phyloP scores from a whole-genome alignment of 2,113 vertebrate genomes.

The Etia nguti region DNA sequence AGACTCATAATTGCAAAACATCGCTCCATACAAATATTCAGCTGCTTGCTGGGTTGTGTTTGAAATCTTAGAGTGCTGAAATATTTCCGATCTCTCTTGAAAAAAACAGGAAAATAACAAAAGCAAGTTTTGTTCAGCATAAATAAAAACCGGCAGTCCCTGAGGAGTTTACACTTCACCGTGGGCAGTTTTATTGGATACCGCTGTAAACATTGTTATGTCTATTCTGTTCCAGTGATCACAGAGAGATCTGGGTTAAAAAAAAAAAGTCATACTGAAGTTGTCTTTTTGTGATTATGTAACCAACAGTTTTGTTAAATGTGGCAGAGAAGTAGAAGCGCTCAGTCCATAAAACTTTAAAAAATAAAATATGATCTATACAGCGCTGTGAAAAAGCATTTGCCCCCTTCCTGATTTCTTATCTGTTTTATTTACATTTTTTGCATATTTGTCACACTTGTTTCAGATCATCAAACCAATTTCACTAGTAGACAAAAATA shows the following conservation, averaged over 20 bases:
- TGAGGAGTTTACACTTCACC: slow-evolving; percentile 5
- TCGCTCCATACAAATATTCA: slow-evolving; percentile 31
- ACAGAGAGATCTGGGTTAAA: not conserved
- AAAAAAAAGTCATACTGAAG: not conserved
- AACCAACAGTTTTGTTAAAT: not conserved
- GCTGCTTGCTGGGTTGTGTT: slow-evolving; percentile 29
- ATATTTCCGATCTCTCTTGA: slow-evolving; percentile 16
- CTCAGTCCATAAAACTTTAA: not conserved
- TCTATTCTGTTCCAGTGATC: slow-evolving; percentile 6
- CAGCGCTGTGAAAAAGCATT: not conserved
- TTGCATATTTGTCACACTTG: not conserved
- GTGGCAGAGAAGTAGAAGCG: not conserved
- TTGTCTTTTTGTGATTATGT: not conserved
- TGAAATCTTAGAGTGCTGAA: slow-evolving; percentile 20
- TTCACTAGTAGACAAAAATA: not conserved
- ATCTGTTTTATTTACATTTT: not conserved
- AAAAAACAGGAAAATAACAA: slow-evolving; percentile 28
- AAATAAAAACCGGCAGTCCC: slow-evolving; percentile 18
- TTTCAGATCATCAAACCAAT: not conserved
- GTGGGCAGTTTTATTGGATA: slow-evolving; percentile 19
- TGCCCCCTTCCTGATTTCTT: not conserved
- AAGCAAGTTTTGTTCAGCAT: slow-evolving; percentile 7
- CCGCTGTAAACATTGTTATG: not conserved
- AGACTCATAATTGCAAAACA: slow-evolving; percentile 52
- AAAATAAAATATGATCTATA: not conserved